A percentile compares a stretch with the other conserved stretches of the same genome.
Conservation (phyloP, 1,140 invertebrate genomes). For the Pogonomyrmex barbatus region DNA sequence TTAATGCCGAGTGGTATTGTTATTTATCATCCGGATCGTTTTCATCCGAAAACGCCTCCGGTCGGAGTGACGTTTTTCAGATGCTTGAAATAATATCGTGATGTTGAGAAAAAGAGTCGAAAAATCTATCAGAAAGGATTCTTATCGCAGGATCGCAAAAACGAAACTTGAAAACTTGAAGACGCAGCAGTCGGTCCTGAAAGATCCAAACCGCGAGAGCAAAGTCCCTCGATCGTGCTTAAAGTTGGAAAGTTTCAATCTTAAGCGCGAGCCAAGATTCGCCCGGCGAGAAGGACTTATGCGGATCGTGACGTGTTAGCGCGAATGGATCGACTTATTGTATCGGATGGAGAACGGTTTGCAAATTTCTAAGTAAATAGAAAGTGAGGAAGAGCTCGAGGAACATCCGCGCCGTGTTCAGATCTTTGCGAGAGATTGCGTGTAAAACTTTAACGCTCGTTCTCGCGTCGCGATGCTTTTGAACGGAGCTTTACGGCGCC, state of each 20-base stretch:
- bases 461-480: not conserved
- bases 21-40: constrained; percentile 64
- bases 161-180: not conserved
- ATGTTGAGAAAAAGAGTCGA: not conserved
- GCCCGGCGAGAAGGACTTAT: not conserved
- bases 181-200: not conserved
- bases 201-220: constrained; percentile 2
- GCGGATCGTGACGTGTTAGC: constrained; percentile 13
- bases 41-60: constrained; percentile 8
- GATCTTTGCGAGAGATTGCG: not conserved
- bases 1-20: constrained; percentile 40
- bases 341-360: not conserved
- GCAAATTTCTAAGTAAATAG: constrained; percentile 10
- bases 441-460: constrained; percentile 43
- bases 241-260: constrained; percentile 3
- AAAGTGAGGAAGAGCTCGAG: not conserved
- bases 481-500: not conserved
- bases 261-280: not conserved
- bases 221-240: not conserved
- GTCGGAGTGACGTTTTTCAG: constrained; percentile 19
- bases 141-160: not conserved
- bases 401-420: constrained; percentile 1
- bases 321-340: constrained; percentile 41
- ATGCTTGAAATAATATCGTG: not conserved
- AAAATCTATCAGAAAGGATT: not conserved